Base-by-base conservation (phyloP, 2,113 vertebrate species). In the Meles meles region DNA sequence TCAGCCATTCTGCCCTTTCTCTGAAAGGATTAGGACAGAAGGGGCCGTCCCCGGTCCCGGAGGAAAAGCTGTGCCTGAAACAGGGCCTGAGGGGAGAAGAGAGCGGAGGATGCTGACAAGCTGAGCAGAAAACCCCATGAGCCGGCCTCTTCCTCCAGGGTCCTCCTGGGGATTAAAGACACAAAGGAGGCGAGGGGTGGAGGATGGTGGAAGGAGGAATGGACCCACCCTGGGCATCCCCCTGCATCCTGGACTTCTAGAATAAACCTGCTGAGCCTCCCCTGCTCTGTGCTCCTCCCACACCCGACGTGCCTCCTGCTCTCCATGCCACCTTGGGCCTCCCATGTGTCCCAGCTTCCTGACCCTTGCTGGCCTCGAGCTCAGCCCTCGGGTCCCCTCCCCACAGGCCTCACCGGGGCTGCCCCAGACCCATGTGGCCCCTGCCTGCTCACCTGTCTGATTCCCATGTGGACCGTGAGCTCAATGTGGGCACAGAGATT, bases 11-110 rank as follows among this genome's bases (percentile, higher is more conserved):
- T 11, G 52, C 34, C 61, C 27, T 13, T 49, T 20, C 25, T 7
- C 34, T 0, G 9, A 67, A 23, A 39, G 31, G 77, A 3, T 21
- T 1, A 0, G 29, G n/a, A 29, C 55, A 3, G 23, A 17, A 77
- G 7, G 10, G 15, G 6, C 52, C 0, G 0, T 31, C 76, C 12
- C 18, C 10, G 10, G 23, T n/a, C 76, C 0, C 0, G 49, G 39
- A 71, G 15, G 7, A 4, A 13, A 25, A 34, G 52, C 2, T 0
- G 4, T 3, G 2, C 72, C 7, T 12, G 21, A 63, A 44, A 37
- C 72, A 44, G 37, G 37, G 29, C 59, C 82, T 2, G 1, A 63
- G 25, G 52, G 21, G 13, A 39, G 44, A 18, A 55, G 39, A 11
- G 61, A 17, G 17, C 15, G 10, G 72, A 34, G 11, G 20, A 2